Evolutionary conservation across 2,113 vertebrate genomes (phyloP).

Genomic region (Hippolais icterina): DNA sequence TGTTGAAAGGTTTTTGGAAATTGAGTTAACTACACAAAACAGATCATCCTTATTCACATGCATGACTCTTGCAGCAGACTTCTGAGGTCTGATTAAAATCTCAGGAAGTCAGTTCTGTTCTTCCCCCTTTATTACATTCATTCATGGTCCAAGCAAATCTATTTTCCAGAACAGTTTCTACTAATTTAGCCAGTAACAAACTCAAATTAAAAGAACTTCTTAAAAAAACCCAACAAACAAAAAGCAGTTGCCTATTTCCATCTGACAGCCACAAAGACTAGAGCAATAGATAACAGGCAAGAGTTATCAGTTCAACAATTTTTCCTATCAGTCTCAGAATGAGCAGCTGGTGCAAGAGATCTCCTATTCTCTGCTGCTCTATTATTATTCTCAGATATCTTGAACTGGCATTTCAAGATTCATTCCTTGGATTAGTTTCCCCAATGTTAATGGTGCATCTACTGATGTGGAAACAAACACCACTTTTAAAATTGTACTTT

Average conservation of each 20-base stretch:
- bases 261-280: not conserved
- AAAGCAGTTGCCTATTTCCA: not conserved
- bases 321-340: not conserved
- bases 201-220: not conserved
- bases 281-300: not conserved
- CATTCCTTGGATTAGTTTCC: not conserved
- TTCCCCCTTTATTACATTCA: not conserved
- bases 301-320: not conserved
- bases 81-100: not conserved
- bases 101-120: not conserved
- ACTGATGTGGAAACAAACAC: not conserved
- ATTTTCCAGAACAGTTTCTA: not conserved
- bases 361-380: not conserved
- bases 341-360: not conserved
- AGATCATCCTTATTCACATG: not conserved
- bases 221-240: fast-evolving
- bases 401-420: not conserved
- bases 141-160: not conserved
- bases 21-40: not conserved
- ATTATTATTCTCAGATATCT: not conserved
- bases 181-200: not conserved
- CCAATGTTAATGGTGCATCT: not conserved
- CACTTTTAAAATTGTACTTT: not conserved
- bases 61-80: not conserved
- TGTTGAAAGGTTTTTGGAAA: not conserved